These are phyloP conservation scores for Drosophila miranda DNA, from an alignment of 1,140 invertebrate species.

Conservation along the genomic window DNA sequence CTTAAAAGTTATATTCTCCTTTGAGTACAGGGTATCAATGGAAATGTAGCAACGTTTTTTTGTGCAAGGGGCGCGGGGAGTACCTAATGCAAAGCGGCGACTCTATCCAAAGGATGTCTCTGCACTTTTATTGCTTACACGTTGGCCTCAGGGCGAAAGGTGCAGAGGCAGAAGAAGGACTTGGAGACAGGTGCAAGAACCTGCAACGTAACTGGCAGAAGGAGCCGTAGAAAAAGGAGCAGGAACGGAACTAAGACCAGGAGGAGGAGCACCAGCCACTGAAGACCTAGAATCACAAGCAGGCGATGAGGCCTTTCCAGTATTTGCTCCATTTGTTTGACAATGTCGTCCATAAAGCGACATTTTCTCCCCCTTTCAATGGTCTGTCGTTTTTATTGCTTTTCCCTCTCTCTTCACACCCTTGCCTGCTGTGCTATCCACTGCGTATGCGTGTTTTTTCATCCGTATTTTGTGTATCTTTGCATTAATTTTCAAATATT, in stretches of 20 bases:
- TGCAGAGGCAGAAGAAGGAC: no score
- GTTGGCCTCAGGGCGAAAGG: conserved; percentile 33
- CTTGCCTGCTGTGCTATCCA: conserved; percentile 23
- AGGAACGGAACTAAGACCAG: no score
- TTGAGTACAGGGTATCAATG: no score
- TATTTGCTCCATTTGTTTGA: conserved; percentile 58
- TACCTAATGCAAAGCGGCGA: conserved; percentile 51
- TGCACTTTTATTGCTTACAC: conserved; percentile 63
- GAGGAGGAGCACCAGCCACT: no score
- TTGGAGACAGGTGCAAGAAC: conserved; percentile 25
- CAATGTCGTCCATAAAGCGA: conserved; percentile 26
- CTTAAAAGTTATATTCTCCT: no score
- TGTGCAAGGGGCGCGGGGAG: neutral
- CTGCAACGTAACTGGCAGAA: neutral
- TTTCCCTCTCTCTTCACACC: conserved; percentile 14
- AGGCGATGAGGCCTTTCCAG: neutral
- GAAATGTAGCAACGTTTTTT: no score
- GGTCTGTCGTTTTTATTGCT: conserved; percentile 58
- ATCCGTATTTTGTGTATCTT: conserved; percentile 22
- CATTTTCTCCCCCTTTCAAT: conserved; percentile 15
- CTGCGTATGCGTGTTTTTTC: conserved; percentile 51
- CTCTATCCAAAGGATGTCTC: conserved; percentile 20
- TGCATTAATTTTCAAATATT: conserved; percentile 64
- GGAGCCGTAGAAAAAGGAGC: no score
- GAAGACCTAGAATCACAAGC: no score